These are phyloP conservation scores for Charina bottae DNA, from an alignment of 2,113 vertebrate species.

Conservation along the genomic window DNA sequence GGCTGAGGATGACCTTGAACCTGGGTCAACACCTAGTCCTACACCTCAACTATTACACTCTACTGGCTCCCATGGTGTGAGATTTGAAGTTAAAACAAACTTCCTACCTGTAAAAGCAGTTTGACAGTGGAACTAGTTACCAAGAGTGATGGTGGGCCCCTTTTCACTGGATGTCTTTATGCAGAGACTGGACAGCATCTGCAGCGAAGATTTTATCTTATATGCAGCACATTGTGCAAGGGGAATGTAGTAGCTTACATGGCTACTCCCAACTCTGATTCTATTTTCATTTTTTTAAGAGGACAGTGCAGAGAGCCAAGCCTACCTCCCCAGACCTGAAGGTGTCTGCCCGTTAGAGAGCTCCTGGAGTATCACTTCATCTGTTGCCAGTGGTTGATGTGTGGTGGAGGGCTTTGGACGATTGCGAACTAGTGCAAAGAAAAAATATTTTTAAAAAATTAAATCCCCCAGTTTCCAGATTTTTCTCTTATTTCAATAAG, in stretches of 20 bases:
- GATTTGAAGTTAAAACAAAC: neutral
- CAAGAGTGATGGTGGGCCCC: neutral
- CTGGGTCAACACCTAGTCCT: neutral
- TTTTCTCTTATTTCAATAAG: neutral
- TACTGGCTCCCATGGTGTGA: neutral
- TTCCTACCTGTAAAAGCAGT: neutral
- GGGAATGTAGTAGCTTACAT: neutral
- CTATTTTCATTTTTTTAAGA: conserved; percentile 16
- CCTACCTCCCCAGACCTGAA: conserved; percentile 40
- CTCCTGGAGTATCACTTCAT: neutral
- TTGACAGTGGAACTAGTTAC: neutral
- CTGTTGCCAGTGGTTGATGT: conserved; percentile 9
- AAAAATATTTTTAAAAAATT: conserved; percentile 27
- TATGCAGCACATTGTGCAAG: neutral
- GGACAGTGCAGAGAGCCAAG: neutral
- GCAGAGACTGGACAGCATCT: neutral
- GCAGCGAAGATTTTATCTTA: neutral
- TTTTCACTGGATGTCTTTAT: neutral
- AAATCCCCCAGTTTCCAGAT: neutral
- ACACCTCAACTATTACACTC: neutral
- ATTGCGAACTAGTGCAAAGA: conserved; percentile 47
- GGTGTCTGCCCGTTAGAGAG: conserved; percentile 21
- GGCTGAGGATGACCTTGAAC: neutral
- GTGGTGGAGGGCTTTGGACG: neutral
- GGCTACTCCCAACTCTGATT: neutral